These are phyloP conservation scores for Corythoichthys haematopterus DNA, from an alignment of 2,113 vertebrate species.

Conservation along the genomic window DNA sequence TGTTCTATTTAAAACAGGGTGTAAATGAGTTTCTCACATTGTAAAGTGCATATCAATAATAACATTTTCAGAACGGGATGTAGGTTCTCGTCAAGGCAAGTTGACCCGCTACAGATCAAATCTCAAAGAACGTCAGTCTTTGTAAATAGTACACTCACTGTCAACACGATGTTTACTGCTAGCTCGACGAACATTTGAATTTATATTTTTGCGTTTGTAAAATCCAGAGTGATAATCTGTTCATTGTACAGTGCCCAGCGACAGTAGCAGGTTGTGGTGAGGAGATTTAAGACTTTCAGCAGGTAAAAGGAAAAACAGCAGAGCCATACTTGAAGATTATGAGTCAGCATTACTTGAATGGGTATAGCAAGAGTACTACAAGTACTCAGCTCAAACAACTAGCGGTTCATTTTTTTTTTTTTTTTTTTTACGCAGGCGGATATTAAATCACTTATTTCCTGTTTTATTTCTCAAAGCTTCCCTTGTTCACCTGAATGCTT, in stretches of 20 bases:
- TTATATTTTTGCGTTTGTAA: constrained; percentile 57
- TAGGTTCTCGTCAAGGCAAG: constrained; percentile 48
- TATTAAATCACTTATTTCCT: constrained; percentile 89
- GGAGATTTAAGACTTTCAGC: constrained; percentile 73
- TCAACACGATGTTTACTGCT: constrained; percentile 58
- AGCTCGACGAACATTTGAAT: constrained; percentile 58
- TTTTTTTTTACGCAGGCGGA: constrained; percentile 80
- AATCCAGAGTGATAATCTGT: constrained; percentile 63
- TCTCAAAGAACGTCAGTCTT: constrained; percentile 33
- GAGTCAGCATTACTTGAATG: constrained; percentile 98
- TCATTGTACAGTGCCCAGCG: constrained; percentile 82
- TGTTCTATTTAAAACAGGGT: constrained; percentile 69
- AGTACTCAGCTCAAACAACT: constrained; percentile 81
- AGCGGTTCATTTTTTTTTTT: constrained; percentile 79
- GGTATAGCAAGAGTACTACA: constrained; percentile 80
- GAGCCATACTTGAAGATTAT: constrained; percentile 98
- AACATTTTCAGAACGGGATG: constrained; percentile 53
- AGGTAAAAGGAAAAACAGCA: constrained; percentile 71
- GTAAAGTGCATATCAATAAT: constrained; percentile 64
- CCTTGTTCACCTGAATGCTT: constrained; percentile 82
- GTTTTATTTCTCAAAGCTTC: constrained; percentile 74
- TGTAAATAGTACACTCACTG: constrained; percentile 54
- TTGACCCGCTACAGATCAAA: constrained; percentile 40
- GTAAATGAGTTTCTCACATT: constrained; percentile 70
- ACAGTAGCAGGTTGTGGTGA: constrained; percentile 76